phyloP scores from a whole-genome alignment of 1,140 invertebrate genomes.

The Spodoptera litura region DNA sequence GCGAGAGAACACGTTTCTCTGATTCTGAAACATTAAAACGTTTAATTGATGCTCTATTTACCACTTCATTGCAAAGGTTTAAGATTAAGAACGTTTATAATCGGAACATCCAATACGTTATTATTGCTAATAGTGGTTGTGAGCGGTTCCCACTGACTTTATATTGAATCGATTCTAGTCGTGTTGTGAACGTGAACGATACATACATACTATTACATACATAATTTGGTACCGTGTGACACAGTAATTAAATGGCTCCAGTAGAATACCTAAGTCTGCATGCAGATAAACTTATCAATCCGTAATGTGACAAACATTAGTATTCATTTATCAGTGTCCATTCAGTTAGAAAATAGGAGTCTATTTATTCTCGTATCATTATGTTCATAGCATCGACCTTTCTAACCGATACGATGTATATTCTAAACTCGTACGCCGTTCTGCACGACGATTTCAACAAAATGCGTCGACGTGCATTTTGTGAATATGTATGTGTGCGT shows the following conservation, averaged over 20 bases:
- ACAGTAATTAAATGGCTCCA: slow-evolving; percentile 33
- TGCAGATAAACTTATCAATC: slow-evolving; percentile 31
- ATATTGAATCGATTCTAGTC: slow-evolving; percentile 32
- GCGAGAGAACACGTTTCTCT: background rate
- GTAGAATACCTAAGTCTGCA: slow-evolving; percentile 32
- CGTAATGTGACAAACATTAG: slow-evolving; percentile 41
- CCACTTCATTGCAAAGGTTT: background rate
- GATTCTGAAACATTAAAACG: background rate
- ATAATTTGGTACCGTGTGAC: slow-evolving; percentile 30
- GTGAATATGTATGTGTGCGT: slow-evolving; percentile 1
- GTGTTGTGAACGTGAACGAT: slow-evolving; percentile 30
- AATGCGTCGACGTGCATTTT: slow-evolving; percentile 7
- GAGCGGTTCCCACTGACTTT: slow-evolving; percentile 32
- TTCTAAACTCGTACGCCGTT: slow-evolving; percentile 44
- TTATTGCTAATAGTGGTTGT: slow-evolving; percentile 15
- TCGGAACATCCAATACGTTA: slow-evolving; percentile 17
- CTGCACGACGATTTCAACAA: slow-evolving; percentile 31
- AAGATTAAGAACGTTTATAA: slow-evolving; percentile 9
- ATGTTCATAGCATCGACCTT: slow-evolving; percentile 49
- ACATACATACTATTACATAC: slow-evolving; percentile 17
- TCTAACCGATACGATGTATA: slow-evolving; percentile 47
- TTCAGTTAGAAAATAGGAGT: slow-evolving; percentile 45
- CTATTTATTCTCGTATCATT: slow-evolving; percentile 40
- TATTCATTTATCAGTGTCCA: slow-evolving; percentile 44
- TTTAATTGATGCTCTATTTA: slow-evolving; percentile 26